Conservation (phyloP, 1,140 invertebrate species). For the Aphis gossypii region DNA sequence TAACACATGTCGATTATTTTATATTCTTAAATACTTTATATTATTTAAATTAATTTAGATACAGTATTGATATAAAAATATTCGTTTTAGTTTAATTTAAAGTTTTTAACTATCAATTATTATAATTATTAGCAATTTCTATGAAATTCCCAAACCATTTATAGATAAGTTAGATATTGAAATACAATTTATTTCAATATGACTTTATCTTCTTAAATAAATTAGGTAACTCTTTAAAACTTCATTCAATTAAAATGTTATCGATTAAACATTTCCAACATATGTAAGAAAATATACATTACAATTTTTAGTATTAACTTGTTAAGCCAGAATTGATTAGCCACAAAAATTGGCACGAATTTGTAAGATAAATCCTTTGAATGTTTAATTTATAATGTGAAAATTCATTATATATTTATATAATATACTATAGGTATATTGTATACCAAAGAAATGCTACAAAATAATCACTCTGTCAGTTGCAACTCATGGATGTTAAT, state of each 20-base stretch:
- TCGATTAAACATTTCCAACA: no score
- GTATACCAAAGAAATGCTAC: not conserved
- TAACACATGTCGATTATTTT: not conserved
- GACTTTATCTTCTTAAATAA: not conserved
- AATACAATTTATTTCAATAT: no score
- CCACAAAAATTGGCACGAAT: not conserved
- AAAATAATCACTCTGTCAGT: not conserved
- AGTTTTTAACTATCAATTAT: not conserved
- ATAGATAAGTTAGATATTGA: not conserved
- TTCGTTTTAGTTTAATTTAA: not conserved
- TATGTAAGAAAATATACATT: no score
- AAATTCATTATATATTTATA: not conserved
- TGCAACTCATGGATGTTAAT: not conserved
- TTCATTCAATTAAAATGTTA: no score
- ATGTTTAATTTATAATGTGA: not conserved
- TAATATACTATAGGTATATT: not conserved
- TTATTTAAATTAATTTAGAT: not conserved
- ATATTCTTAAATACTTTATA: not conserved
- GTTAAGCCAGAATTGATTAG: not conserved
- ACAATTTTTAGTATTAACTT: no score
- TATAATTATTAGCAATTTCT: not conserved
- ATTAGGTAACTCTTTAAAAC: not conserved
- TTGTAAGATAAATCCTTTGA: not conserved
- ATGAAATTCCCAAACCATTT: not conserved
- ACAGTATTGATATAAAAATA: not conserved